Conservation (phyloP, 2,797 vertebrate genomes). For the Sorex maritimensis region DNA sequence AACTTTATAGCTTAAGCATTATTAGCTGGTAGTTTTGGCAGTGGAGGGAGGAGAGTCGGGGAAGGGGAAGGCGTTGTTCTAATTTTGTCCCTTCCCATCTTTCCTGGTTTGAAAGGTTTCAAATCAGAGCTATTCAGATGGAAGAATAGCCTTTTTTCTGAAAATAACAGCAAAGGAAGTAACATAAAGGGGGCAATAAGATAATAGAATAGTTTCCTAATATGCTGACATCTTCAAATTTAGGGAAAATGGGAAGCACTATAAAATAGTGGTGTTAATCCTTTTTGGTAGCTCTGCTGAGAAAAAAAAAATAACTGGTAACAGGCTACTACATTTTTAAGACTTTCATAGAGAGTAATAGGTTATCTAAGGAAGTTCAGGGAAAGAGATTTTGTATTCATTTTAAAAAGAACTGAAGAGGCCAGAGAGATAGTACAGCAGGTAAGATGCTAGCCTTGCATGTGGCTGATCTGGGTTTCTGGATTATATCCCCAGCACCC, state of each 20-base stretch:
- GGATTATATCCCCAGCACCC: too few species aligned
- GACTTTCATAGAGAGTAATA: not conserved
- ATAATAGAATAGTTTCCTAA: not conserved
- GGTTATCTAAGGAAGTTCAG: not conserved
- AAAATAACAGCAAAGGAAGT: slow-evolving; percentile 1
- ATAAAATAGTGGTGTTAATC: not conserved
- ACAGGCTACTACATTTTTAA: not conserved
- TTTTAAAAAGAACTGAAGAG: not conserved
- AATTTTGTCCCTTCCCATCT: not conserved
- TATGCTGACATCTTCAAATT: not conserved
- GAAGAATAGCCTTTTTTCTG: slow-evolving; percentile 27
- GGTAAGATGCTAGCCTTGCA: too few species aligned
- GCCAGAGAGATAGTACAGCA: too few species aligned
- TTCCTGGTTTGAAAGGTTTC: slow-evolving; percentile 34
- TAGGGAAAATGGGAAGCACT: not conserved
- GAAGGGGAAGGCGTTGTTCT: not conserved
- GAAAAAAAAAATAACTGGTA: not conserved
- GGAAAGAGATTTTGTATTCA: slow-evolving; percentile 6
- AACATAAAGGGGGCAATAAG: not conserved
- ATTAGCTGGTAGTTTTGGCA: not conserved
- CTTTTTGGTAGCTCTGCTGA: slow-evolving; percentile 6
- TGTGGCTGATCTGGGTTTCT: too few species aligned
- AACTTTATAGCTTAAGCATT: not conserved
- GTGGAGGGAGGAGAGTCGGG: fast-evolving
- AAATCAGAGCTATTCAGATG: not conserved